Conservation (phyloP, 2,888 invertebrate species). For the Epinotia brunnichana region DNA sequence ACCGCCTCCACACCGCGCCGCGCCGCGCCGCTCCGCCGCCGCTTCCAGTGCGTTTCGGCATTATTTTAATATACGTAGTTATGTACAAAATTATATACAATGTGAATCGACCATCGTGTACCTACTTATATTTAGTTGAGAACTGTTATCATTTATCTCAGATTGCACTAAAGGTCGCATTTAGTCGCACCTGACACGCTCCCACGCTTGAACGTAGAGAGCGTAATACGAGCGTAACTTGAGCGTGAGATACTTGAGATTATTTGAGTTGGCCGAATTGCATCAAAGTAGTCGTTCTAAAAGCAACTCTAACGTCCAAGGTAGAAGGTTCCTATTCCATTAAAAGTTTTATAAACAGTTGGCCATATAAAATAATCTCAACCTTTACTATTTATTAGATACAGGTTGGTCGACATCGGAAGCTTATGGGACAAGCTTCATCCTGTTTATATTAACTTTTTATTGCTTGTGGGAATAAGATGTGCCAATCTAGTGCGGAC, state of each 20-base stretch:
- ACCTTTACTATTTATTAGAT: too few species aligned
- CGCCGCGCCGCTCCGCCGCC: too few species aligned
- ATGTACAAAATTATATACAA: too few species aligned
- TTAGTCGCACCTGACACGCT: constrained; percentile 4
- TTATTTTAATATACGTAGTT: too few species aligned
- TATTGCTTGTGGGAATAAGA: background rate
- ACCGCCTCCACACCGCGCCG: too few species aligned
- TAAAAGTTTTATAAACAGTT: too few species aligned
- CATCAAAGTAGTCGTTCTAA: too few species aligned
- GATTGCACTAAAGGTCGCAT: constrained; percentile 18
- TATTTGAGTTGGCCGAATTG: background rate
- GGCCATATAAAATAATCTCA: too few species aligned
- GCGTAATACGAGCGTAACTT: constrained; percentile 13
- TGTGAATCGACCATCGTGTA: too few species aligned
- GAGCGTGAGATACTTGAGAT: constrained; percentile 6
- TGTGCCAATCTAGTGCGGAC: background rate
- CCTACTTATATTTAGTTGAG: background rate
- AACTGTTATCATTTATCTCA: constrained; percentile 11
- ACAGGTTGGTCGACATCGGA: constrained; percentile 20
- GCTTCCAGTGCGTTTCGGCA: too few species aligned
- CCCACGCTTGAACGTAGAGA: constrained; percentile 18
- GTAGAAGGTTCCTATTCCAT: too few species aligned
- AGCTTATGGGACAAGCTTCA: constrained; percentile 5
- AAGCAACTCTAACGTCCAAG: too few species aligned
- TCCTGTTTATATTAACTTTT: constrained; percentile 5